Evolutionary conservation across 2,113 vertebrate genomes (phyloP).

Genomic region (Laticauda laticaudata): DNA sequence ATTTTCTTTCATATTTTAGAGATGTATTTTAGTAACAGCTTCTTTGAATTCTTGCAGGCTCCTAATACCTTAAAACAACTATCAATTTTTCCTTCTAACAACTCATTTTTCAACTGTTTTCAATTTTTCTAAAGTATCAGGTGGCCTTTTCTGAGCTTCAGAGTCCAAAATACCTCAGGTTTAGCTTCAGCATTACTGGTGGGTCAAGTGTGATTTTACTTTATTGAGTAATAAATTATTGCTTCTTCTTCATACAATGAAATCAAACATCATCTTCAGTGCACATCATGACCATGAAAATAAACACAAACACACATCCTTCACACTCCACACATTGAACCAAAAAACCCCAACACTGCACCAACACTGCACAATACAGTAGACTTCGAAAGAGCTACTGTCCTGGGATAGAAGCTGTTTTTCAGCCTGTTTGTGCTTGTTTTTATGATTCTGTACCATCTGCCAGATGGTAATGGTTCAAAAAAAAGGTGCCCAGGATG

Average conservation of each 20-base stretch:
- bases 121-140: not conserved
- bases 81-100: not conserved
- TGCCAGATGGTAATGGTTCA: too few relatives aligned
- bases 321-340: too few relatives aligned
- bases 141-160: not conserved
- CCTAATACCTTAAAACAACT: not conserved
- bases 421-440: too few relatives aligned
- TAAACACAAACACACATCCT: too few relatives aligned
- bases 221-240: not conserved
- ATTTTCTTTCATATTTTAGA: not conserved
- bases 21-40: not conserved
- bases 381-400: too few relatives aligned
- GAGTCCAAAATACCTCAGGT: not conserved
- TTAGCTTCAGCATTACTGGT: not conserved
- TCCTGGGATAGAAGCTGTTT: too few relatives aligned
- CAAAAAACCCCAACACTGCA: too few relatives aligned
- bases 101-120: not conserved
- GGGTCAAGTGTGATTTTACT: not conserved
- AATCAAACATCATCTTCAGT: too few relatives aligned
- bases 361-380: too few relatives aligned
- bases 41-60: not conserved
- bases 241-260: not conserved
- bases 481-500: too few relatives aligned
- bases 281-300: too few relatives aligned
- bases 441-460: too few relatives aligned